Base-by-base conservation (phyloP, 2,888 invertebrate genomes). In the Synergus gifuensis region DNA sequence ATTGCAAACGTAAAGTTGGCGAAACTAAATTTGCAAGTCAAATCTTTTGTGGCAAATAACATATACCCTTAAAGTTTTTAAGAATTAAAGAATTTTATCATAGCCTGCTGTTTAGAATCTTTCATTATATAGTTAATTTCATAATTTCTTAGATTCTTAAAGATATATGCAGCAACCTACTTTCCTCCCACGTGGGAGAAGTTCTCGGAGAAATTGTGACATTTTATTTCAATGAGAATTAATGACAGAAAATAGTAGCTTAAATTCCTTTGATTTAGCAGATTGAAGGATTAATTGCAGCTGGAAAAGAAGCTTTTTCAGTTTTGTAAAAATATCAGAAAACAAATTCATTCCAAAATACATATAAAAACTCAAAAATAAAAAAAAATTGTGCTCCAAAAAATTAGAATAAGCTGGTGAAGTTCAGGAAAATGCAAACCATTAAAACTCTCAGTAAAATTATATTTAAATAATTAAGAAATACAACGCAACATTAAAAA, bases 101-200 rank as follows among this genome's bases (percentile, higher is more conserved):
- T 46, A 49, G 46, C 49, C 46, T 46, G 8, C 28, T 28, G 28
- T 22, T 54, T 36, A 18, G 14, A 54, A 16, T n/a, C 7, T 73
- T 73, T 73, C 18, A 40, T 58, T 67, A 40, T 67, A 40, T 16
- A 73, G 28, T 54, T 36, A 73, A 36, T 58, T 73, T 58, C 54
- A 40, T 36, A 73, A 36, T 58, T 58, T 58, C 54, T 54, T 40
- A 58, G 73, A 58, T 11, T 73, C 54, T 66, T 73, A 54, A 54
- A 22, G 22, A 54, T 36, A n/a, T 36, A 49, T 73, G 49, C 49
- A 54, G 54, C 14, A 73, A 73, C 36, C 73, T n/a, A 54, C 54
- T 73, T 54, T n/a, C 73, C 54, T 73, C 73, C 73, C 73, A 73
- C 73, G 73, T 73, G 54, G 73, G 73, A 73, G n/a, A n/a, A 54